Evolutionary conservation across 2,888 invertebrate genomes (phyloP), one percentile per base, ranked within the genome.

Genomic region (Ochlodes sylvanus): DNA sequence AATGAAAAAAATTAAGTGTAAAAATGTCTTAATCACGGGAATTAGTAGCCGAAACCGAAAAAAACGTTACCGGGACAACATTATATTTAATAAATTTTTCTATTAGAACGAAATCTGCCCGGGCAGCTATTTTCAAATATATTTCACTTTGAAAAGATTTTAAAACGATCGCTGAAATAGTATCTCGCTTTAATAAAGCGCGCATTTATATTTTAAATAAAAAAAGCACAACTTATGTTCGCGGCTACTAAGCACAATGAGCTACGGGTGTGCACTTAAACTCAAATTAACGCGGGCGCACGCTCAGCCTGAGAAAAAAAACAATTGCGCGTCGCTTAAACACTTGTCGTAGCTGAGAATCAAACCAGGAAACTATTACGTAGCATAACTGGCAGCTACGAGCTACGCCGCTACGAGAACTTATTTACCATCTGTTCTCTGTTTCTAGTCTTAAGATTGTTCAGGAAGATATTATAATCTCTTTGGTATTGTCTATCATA

Each of bases 261-360:
- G 19, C 50, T 4, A 47, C 17, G 32, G 21, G 32, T 17, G 34
- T 50, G 47, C 47, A 57, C 57, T 64, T 57, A 64, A 64, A 57
- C 64, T 47, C 57, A 50, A 64, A 57, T 64, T 64, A 65, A 47
- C 65, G 57, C 57, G 50, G 57, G 38, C 65, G 57, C 65, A 65
- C 65, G 65, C 38, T 58, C 50, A 41, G 63, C 19, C 34, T 27
- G 32, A 50, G 15, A 34, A 50, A 32, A 50, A 32, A 65, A 65
- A 65, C 52, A 58, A 58, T 65, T 57, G 58, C 52, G 12, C 32
- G n/a, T 58, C 56, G 47, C 47, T 57, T 50, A 50, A 65, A 41
- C 58, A 57, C 41, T 50, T 41, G 21, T 19, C 52, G 21, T 34
- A 9, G 41, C 50, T 27, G 27, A 58, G 38, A 52, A 65, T 38